Evolutionary conservation across 2,797 vertebrate species (phyloP).

Genomic region (Crenichthys baileyi): DNA sequence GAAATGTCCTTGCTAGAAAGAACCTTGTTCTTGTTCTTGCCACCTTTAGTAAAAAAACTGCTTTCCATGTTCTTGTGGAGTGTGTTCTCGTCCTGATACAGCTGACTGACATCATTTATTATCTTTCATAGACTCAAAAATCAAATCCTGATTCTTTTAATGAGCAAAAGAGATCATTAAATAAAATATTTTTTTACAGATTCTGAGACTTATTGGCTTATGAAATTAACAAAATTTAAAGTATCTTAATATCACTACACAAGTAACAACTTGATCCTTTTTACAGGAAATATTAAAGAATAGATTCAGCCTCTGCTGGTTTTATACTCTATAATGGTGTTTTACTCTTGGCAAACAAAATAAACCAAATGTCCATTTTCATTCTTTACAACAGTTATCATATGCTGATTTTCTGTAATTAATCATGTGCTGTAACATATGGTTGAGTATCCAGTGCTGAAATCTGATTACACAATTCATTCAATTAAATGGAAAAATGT

Average conservation of each 20-base stretch:
- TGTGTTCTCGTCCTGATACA: neutral
- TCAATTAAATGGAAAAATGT: conserved; percentile 26
- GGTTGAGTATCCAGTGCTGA: neutral
- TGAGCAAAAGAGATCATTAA: no score
- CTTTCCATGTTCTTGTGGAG: neutral
- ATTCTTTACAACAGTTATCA: conserved; percentile 22
- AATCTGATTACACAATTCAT: conserved; percentile 42
- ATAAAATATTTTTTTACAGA: neutral
- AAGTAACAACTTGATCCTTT: neutral
- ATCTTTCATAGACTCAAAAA: neutral
- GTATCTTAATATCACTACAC: conserved; percentile 21
- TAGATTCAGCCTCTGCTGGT: conserved; percentile 18
- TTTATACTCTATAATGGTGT: conserved; percentile 34
- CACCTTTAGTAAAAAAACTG: neutral
- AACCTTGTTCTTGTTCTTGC: no score
- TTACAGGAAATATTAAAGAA: conserved; percentile 9
- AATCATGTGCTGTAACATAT: neutral
- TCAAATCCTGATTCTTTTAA: neutral
- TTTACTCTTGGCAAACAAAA: conserved; percentile 27
- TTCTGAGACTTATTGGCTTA: neutral
- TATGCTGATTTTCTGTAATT: neutral
- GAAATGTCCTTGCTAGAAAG: neutral
- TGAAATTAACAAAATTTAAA: conserved; percentile 67
- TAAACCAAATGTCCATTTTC: conserved; percentile 30
- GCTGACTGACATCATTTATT: no score